phyloP scores from a whole-genome alignment of 1,140 invertebrate genomes.

The Rhopalosiphum padi region DNA sequence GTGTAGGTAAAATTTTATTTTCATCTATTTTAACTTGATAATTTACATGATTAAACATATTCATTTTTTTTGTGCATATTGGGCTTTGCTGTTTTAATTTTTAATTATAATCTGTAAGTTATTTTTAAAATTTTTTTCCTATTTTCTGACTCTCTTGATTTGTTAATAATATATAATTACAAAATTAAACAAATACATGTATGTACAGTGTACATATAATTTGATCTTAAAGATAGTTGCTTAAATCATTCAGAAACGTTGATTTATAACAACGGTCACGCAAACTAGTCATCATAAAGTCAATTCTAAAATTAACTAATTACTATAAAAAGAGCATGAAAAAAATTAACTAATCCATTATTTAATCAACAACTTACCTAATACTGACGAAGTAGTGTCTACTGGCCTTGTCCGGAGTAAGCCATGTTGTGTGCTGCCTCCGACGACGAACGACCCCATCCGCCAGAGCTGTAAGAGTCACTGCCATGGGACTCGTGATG shows the following conservation, averaged over 20 bases:
- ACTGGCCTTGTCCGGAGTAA: slow-evolving; percentile 69
- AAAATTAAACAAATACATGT: background rate
- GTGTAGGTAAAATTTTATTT: no score
- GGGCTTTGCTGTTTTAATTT: background rate
- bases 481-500: slow-evolving; percentile 66
- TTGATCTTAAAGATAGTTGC: background rate
- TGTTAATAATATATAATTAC: background rate
- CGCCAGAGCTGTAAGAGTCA: slow-evolving; percentile 62
- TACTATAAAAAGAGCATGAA: background rate
- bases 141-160: background rate
- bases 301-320: background rate
- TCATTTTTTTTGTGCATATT: no score
- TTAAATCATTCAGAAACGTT: background rate
- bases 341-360: background rate
- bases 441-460: slow-evolving; percentile 70
- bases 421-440: slow-evolving; percentile 70
- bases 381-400: background rate
- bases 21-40: no score
- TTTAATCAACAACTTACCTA: slow-evolving; percentile 38
- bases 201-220: no score
- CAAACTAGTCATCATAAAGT: background rate
- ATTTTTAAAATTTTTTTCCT: background rate
- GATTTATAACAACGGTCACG: no score
- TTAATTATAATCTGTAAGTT: background rate
- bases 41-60: no score